Base-by-base conservation (phyloP, 1,140 invertebrate species). In the Metaphire vulgaris region DNA sequence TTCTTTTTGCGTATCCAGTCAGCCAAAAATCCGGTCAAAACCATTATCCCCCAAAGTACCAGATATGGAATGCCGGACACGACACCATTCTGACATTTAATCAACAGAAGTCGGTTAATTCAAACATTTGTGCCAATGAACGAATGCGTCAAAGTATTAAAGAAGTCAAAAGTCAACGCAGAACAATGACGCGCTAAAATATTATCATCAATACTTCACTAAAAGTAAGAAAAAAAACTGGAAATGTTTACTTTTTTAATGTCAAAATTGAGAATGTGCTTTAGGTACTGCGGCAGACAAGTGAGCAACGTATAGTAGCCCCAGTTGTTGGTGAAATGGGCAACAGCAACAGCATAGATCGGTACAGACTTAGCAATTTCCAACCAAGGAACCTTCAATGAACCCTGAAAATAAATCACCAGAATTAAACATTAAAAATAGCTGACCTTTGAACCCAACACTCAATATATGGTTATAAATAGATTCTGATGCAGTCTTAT, bases 231-330 rank as follows among this genome's bases (percentile, higher is more conserved):
- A n/a, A n/a, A n/a, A n/a, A n/a, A n/a, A n/a, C n/a, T 28, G 26
- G 14, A 28, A 28, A 67, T n/a, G 73, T 77, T 81, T 85, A 94
- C 93, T 85, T 91, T 88, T 86, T 95, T 81, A 16, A 97, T 93
- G 81, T 95, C 90, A 81, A 92, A 96, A 80, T 92, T 88, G 12
- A 98, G 88, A 72, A 98, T 93, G 80, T 92, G 91, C 81, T 95
- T 93, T 90, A 98, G 92, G 86, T 95, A 99, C 0, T 92, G 95
- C 16, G 96, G 96, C 78, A 98, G 88, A 82, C 96, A 93, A 83
- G 95, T 95, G 71, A 97, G 90, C n/a, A 98, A 89, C 30, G 93
- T 97, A 87, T 97, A 97, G 86, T 94, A 96, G 0, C 93, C 92
- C 87, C 95, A 98, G 75, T 97, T 95, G 74, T 93, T 94, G 77